Evolutionary conservation across 2,888 invertebrate genomes (phyloP).

Genomic region (Glaucopsyche alexis): DNA sequence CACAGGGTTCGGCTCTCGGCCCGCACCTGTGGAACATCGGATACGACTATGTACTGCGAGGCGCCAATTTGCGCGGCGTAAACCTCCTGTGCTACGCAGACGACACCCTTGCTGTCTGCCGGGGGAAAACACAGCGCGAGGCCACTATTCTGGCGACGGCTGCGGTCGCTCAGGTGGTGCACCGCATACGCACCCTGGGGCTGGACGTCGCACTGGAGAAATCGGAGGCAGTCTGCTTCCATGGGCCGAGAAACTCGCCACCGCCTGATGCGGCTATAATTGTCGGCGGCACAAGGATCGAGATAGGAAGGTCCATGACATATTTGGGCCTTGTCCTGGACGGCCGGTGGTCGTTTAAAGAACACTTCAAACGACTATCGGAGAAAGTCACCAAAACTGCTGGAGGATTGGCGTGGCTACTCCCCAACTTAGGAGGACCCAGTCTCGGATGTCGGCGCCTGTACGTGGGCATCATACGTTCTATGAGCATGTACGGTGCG

Average conservation of each 20-base stretch:
- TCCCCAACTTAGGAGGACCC: neutral
- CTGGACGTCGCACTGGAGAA: conserved; percentile 20
- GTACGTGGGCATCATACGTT: no score
- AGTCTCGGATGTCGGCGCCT: neutral
- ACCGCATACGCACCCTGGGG: conserved; percentile 3
- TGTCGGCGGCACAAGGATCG: neutral
- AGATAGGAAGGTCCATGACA: conserved; percentile 23
- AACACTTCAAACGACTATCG: conserved; percentile 29
- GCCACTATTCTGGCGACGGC: conserved; percentile 29
- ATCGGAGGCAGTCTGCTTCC: conserved; percentile 25
- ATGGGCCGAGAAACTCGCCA: conserved; percentile 27
- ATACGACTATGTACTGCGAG: neutral
- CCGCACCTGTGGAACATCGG: conserved; percentile 4
- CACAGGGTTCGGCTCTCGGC: conserved; percentile 12
- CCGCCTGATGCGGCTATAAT: neutral
- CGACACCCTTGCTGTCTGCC: neutral
- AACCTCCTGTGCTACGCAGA: neutral
- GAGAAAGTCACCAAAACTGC: conserved; percentile 19
- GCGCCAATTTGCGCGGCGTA: neutral
- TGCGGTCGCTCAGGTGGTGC: neutral
- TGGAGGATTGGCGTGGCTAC: neutral
- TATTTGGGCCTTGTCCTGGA: conserved; percentile 35
- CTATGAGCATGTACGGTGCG: no score
- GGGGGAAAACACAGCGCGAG: neutral
- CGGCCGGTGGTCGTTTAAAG: conserved; percentile 32